Percentiles rank a stretch among this genome's conserved stretches.
These are phyloP conservation scores for Rhizomys pruinosus DNA, from an alignment of 2,113 vertebrate species.

Conservation along the genomic window DNA sequence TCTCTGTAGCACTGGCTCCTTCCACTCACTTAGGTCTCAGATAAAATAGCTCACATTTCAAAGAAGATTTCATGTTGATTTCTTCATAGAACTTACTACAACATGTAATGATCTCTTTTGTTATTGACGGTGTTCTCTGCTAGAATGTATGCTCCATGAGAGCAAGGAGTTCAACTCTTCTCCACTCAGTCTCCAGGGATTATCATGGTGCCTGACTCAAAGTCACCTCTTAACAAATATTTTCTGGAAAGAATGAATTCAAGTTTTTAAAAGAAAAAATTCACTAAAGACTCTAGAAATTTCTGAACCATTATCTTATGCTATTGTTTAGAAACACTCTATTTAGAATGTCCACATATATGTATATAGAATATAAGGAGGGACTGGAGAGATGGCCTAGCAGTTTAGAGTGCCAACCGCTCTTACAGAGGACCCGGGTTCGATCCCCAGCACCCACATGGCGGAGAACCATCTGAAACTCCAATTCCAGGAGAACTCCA, in stretches of 20 bases:
- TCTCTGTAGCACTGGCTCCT: background rate
- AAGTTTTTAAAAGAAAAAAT: conserved; percentile 39
- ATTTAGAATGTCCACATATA: background rate
- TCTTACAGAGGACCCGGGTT: too few species aligned
- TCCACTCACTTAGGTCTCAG: background rate
- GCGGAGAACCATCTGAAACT: too few species aligned
- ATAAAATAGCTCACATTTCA: conserved; percentile 21
- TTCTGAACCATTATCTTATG: background rate
- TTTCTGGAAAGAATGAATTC: conserved; percentile 37
- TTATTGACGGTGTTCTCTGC: background rate
- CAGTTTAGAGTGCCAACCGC: too few species aligned
- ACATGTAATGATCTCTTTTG: background rate
- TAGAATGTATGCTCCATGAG: background rate
- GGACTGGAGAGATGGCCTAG: too few species aligned
- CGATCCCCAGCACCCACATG: too few species aligned
- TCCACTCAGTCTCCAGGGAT: background rate
- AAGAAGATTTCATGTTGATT: background rate
- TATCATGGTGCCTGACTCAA: background rate
- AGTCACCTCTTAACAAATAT: conserved; percentile 48
- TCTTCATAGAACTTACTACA: background rate
- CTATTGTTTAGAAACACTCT: conserved; percentile 44
- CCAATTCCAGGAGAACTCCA: too few species aligned
- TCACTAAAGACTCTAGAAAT: conserved; percentile 16
- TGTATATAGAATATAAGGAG: background rate
- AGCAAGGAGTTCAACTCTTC: background rate